Conservation (phyloP, 2,797 vertebrate species). For the Melanotaenia parkinsoni region DNA sequence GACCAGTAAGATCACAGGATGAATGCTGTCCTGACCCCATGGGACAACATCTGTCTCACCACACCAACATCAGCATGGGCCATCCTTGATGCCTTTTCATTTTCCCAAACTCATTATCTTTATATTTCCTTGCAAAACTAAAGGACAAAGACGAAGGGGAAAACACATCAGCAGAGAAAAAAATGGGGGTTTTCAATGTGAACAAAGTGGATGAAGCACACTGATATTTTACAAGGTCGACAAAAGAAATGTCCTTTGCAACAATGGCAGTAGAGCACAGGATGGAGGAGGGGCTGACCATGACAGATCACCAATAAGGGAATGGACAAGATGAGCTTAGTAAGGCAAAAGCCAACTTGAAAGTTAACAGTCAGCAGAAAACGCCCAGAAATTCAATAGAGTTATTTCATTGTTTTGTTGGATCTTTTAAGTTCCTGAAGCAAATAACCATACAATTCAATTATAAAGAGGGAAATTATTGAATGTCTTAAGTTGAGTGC, state of each 20-base stretch:
- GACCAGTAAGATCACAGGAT: constrained; percentile 58
- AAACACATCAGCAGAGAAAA: constrained; percentile 74
- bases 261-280: constrained; percentile 73
- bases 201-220: constrained; percentile 73
- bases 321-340: constrained; percentile 87
- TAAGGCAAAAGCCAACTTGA: constrained; percentile 82
- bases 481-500: constrained; percentile 21
- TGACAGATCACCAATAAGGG: constrained; percentile 89
- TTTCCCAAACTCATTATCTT: constrained; percentile 70
- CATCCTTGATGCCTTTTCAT: constrained; percentile 59
- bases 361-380: constrained; percentile 87
- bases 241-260: constrained; percentile 85
- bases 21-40: constrained; percentile 60
- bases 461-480: constrained; percentile 80
- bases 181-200: constrained; percentile 72
- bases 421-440: constrained; percentile 77
- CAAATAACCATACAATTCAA: constrained; percentile 82
- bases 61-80: constrained; percentile 44
- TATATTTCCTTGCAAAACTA: constrained; percentile 68
- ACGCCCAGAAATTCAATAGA: constrained; percentile 73
- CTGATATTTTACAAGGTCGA: constrained; percentile 87
- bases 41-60: constrained; percentile 70
- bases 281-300: constrained; percentile 79
- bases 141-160: constrained; percentile 69
- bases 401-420: constrained; percentile 82